phyloP scores from a whole-genome alignment of 2,797 vertebrate species.

The Pempheris klunzingeri region DNA sequence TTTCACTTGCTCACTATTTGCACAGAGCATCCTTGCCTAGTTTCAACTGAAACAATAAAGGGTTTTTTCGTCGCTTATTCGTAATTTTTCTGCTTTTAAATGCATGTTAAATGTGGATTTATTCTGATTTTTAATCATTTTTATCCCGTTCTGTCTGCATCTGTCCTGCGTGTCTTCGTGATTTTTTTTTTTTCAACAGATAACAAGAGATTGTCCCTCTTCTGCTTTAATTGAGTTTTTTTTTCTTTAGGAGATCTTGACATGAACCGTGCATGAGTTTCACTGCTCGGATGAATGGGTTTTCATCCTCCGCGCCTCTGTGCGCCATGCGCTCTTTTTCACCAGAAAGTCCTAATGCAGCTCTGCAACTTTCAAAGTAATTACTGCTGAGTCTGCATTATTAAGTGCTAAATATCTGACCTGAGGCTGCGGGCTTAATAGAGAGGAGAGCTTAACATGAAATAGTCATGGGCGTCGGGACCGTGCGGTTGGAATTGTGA shows the following conservation, averaged over 20 bases:
- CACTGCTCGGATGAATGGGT: slow-evolving; percentile 50
- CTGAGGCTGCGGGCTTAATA: slow-evolving; percentile 56
- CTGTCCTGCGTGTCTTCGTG: slow-evolving; percentile 41
- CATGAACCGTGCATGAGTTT: slow-evolving; percentile 52
- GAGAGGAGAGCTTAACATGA: slow-evolving; percentile 61
- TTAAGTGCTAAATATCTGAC: slow-evolving; percentile 65
- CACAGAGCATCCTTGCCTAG: slow-evolving; percentile 61
- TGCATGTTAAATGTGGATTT: slow-evolving; percentile 44
- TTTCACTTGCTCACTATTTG: slow-evolving; percentile 65
- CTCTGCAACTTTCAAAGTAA: slow-evolving; percentile 76
- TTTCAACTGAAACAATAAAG: slow-evolving; percentile 34
- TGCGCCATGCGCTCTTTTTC: slow-evolving; percentile 61
- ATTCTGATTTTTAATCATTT: slow-evolving; percentile 25
- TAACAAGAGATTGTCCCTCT: not conserved
- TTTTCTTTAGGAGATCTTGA: slow-evolving; percentile 19
- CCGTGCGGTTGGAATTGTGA: slow-evolving; percentile 70
- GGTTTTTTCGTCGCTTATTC: slow-evolving; percentile 1
- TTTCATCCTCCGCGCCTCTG: slow-evolving; percentile 46
- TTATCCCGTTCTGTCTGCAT: slow-evolving; percentile 9
- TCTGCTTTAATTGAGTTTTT: slow-evolving; percentile 53
- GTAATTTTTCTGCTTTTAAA: slow-evolving; percentile 35
- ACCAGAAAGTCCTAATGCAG: slow-evolving; percentile 65
- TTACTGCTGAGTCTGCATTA: slow-evolving; percentile 85
- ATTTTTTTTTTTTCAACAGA: slow-evolving; percentile 4
- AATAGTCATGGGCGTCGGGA: slow-evolving; percentile 73